Conservation (phyloP, 1,140 invertebrate species). For the Nymphalis io region DNA sequence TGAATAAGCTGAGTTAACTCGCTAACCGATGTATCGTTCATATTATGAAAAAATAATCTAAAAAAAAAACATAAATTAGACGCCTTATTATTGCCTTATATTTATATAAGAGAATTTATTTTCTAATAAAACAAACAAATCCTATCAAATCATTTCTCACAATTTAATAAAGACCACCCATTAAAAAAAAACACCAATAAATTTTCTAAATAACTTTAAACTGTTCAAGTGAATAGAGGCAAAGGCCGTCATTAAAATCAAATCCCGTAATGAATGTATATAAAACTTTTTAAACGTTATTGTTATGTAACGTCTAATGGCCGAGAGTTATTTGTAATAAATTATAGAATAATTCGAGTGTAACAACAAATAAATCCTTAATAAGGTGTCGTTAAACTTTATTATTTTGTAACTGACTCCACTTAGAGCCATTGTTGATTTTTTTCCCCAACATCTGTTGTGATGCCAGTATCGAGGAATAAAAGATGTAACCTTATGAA, state of each 20-base stretch:
- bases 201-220: slow-evolving; percentile 25
- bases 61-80: no score
- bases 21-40: no score
- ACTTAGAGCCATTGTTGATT: slow-evolving; percentile 70
- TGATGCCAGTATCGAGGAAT: slow-evolving; percentile 40
- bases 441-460: slow-evolving; percentile 64
- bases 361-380: slow-evolving; percentile 78
- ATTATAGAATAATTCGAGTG: slow-evolving; percentile 74
- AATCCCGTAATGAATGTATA: slow-evolving; percentile 64
- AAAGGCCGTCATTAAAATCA: slow-evolving; percentile 63
- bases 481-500: slow-evolving; percentile 44
- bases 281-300: slow-evolving; percentile 35
- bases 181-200: slow-evolving; percentile 14
- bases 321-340: slow-evolving; percentile 76
- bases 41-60: no score
- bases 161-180: background rate
- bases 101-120: no score
- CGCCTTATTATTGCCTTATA: no score
- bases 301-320: slow-evolving; percentile 40
- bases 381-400: slow-evolving; percentile 80
- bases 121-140: background rate
- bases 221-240: slow-evolving; percentile 19
- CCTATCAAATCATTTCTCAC: background rate
- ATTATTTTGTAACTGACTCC: slow-evolving; percentile 78
- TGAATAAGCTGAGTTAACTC: no score